phyloP scores from a whole-genome alignment of 2,888 invertebrate genomes.

The Bellardia bayeri region DNA sequence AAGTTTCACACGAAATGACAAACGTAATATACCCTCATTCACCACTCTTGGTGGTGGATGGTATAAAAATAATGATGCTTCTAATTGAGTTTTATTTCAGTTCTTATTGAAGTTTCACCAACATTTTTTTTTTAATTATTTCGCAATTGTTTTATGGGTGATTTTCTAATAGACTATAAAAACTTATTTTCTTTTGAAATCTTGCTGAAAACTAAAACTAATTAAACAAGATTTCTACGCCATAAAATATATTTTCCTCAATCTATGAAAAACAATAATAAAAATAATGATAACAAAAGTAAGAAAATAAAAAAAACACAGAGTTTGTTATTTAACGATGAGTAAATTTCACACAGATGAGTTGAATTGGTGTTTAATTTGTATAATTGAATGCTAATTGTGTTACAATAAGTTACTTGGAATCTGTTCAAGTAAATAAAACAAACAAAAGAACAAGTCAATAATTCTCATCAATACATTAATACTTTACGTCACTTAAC shows the following conservation, averaged over 20 bases:
- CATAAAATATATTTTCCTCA: not conserved
- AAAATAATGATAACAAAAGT: not conserved
- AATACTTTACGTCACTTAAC: slow-evolving; percentile 36
- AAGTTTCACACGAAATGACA: too few relatives aligned
- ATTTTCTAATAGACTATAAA: not conserved
- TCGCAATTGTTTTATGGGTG: not conserved
- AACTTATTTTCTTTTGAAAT: not conserved
- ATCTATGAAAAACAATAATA: not conserved
- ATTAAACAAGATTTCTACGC: not conserved
- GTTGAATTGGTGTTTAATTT: slow-evolving; percentile 43
- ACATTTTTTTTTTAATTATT: not conserved
- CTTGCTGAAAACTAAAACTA: slow-evolving; percentile 5
- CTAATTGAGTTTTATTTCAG: not conserved
- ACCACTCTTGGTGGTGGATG: too few relatives aligned
- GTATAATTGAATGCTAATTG: slow-evolving; percentile 56
- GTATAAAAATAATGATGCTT: not conserved
- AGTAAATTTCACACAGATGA: slow-evolving; percentile 12
- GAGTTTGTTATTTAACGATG: slow-evolving; percentile 5
- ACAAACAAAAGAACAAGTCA: slow-evolving; percentile 11
- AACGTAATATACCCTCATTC: too few relatives aligned
- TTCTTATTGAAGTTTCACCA: not conserved
- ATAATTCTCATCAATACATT: not conserved
- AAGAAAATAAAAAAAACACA: not conserved
- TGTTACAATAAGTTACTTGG: slow-evolving; percentile 35
- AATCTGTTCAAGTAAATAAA: slow-evolving; percentile 26